Base-by-base conservation (phyloP, 1,140 invertebrate genomes). In the Atta colombica region DNA sequence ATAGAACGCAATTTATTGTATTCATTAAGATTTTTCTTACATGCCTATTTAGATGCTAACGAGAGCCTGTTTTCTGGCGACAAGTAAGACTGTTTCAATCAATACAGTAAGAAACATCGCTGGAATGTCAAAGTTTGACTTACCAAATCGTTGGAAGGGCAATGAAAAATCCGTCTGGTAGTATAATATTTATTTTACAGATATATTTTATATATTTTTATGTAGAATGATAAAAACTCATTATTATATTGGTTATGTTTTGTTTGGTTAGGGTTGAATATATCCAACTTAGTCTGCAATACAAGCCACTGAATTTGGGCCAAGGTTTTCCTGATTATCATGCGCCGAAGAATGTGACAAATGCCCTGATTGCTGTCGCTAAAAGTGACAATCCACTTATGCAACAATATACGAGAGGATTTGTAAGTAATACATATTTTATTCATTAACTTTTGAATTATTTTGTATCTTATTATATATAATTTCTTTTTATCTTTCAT, bases 251-350 rank as follows among this genome's bases (percentile, higher is more conserved):
- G 82, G 75, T 86, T 90, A 87, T 77, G 63, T 68, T 88, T 89
- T 60, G 85, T 93, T 88, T 86, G 93, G 96, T 88, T 91, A 99
- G 99, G 99, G 98, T 99, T 35, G 99, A 99, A 95, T 99, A 99
- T 94, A 98, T 98, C 85, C 97, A 98, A 85, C 94, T 99, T 63
- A 98, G 98, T 31, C 93, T 97, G 65, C 97, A 99, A 90, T 96
- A 98, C 92, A 98, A 99, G 92, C 98, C 99, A 1, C 94, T 99
- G 14, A 99, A 99, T 95, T 96, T 99, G 53, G 99, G 99, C 0
- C 99, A 99, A 96, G 99, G 99, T 3, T 99, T 99, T 95, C 99
- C 99, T 0, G 99, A 99, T 94, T 99, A 98, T 96, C 96, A 97
- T 90, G 97, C 98, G 21, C 99, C 99, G 0, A 95, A 97, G 58